Evolutionary conservation across 1,140 invertebrate species (phyloP), one percentile per base, ranked within the genome.

Genomic region (Conus betulinus): DNA sequence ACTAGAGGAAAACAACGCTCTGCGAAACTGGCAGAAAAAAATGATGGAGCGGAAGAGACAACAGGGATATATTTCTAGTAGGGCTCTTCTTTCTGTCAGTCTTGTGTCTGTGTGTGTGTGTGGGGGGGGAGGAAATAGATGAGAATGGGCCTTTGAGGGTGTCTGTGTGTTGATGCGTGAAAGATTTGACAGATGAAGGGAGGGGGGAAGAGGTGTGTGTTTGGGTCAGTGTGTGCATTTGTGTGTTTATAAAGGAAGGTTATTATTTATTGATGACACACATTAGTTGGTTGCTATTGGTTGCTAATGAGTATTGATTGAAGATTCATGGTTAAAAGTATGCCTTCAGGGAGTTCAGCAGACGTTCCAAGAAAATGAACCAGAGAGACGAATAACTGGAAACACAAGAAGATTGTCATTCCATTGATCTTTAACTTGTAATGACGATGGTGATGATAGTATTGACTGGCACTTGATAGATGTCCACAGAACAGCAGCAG

Each of bases 11-110:
- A 95, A 94, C 87, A 71, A 71, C 4, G 94, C 95, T 27, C 89
- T 95, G 51, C 90, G 89, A 15, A 95, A 95, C 92, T 95, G 95
- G 95, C 91, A 94, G 85, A 78, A 91, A n/a, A 94, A 93, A 87
- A 95, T 95, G 95, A 81, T 91, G 76, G 94, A 95, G 85, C 93
- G 95, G 67, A 94, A 94, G 88, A 89, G 86, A 71, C 94, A 95
- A 67, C 95, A 95, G 88, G 93, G 93, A 55, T 92, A 95, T 84
- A 94, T 95, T 15, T 95, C 95, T 52, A 95, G 95, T 95, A 91
- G 39, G 89, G 23, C 11, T 79, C 27, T 39, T 79, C 27, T 71
- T 51, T 79, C 27, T 79, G n/a, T 79, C 5, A 1, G n/a, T 17
- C 13, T 52, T 79, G 78, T 51, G 78, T 79, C 5, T 79, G 78